phyloP scores from a whole-genome alignment of 2,888 invertebrate species.

The Lasiommata megera region DNA sequence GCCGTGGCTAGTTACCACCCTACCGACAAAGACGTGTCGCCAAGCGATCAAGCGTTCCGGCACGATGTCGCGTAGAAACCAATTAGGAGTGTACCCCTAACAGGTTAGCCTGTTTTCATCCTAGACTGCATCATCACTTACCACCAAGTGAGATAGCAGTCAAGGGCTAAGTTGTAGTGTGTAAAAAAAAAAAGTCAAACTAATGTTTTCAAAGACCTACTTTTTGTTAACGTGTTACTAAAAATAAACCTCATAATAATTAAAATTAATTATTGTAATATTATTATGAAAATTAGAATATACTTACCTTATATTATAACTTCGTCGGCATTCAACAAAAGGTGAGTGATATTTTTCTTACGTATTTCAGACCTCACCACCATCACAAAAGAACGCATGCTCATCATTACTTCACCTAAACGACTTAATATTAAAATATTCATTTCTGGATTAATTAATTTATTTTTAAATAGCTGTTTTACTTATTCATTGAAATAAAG shows the following conservation, averaged over 20 bases:
- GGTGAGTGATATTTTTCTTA: constrained; percentile 52
- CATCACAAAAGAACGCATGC: constrained; percentile 69
- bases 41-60: no score
- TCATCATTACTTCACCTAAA: constrained; percentile 62
- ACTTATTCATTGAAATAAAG: constrained; percentile 18
- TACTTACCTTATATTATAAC: background rate
- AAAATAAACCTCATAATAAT: background rate
- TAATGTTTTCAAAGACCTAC: no score
- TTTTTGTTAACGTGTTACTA: no score
- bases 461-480: background rate
- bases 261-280: background rate
- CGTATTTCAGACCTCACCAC: constrained; percentile 69
- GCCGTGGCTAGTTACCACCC: no score
- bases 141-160: no score
- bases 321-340: constrained; percentile 21
- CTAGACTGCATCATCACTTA: no score
- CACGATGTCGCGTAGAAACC: no score
- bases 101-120: no score
- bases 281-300: background rate
- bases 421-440: background rate
- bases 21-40: no score
- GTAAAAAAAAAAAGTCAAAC: no score
- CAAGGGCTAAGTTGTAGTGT: no score
- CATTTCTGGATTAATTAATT: background rate
- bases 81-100: no score